These are phyloP conservation scores for Neomonachus schauinslandi DNA, from an alignment of 2,113 vertebrate species.

Conservation along the genomic window DNA sequence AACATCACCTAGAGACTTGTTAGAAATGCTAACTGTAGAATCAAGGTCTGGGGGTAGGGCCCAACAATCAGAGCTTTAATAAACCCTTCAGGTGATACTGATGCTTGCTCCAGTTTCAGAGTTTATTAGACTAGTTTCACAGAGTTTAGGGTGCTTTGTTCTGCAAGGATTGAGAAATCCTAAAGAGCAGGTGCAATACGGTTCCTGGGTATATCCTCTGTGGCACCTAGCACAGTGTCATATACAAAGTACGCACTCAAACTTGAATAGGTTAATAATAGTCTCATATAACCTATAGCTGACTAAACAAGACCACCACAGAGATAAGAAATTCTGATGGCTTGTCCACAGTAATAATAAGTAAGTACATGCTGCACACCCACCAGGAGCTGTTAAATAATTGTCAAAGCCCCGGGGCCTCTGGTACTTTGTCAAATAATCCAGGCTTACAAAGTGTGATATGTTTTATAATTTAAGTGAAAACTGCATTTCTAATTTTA, in stretches of 20 bases:
- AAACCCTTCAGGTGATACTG: not conserved
- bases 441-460: not conserved
- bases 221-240: not conserved
- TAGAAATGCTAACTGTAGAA: not conserved
- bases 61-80: not conserved
- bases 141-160: not conserved
- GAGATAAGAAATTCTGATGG: not conserved
- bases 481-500: conserved; percentile 29
- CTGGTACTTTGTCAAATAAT: conserved; percentile 4
- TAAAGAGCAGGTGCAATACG: not conserved
- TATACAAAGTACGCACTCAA: not conserved
- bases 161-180: not conserved
- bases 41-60: not conserved
- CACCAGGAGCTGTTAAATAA: not conserved
- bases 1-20: not conserved
- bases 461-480: conserved; percentile 13
- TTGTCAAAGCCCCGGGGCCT: not conserved
- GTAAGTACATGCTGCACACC: not conserved
- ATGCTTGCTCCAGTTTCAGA: not conserved
- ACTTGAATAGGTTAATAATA: not conserved
- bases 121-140: not conserved
- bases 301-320: not conserved
- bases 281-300: not conserved
- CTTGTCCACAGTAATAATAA: not conserved
- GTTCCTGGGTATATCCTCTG: not conserved